Base-by-base conservation (phyloP, 2,797 vertebrate genomes). In the Sebastes steindachneri region DNA sequence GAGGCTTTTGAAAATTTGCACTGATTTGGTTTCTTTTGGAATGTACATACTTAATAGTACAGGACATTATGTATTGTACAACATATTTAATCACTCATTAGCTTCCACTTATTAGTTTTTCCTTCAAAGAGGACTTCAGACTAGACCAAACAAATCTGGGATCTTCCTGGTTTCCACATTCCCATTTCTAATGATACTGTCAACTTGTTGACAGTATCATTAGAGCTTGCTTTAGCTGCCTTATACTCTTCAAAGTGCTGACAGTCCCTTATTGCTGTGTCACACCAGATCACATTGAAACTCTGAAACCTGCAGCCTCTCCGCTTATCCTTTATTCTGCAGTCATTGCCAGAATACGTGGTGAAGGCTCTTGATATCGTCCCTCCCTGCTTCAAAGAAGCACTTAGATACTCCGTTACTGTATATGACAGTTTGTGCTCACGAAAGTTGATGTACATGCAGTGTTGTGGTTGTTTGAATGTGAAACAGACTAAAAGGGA, bases 391-490 rank as follows among this genome's bases (percentile, higher is more conserved):
- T 55, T 65, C 54, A 65, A 55, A 23, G 28, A 51, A 23, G 35
- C 78, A 71, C 29, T 19, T 51, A 80, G 53, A 75, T 58, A 68
- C 51, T 26, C 60, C 29, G 14, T 51, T 51, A 67, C 23, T 12
- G 28, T 77, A 14, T 51, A 48, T 48, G 10, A 23, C 53, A 48
- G 48, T 33, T 3, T 59, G 33, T 75, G 74, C 69, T 81, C 79
- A 89, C 59, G 17, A 80, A 84, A 82, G 73, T 63, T 68, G 55
- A 55, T 76, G 63, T 54, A 25, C 67, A 62, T 69, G 54, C 29
- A 59, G 73, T 73, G 33, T 75, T 83, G 80, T 77, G 77, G 60
- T 80, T 95, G 93, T 94, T 95, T 94, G 85, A 72, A 89, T 77
- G 80, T 86, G 62, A 93, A 94, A 94, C 90, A 94, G 51, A 81